These are phyloP conservation scores for Spinus pinus DNA, from an alignment of 2,797 vertebrate genomes.

Conservation along the genomic window DNA sequence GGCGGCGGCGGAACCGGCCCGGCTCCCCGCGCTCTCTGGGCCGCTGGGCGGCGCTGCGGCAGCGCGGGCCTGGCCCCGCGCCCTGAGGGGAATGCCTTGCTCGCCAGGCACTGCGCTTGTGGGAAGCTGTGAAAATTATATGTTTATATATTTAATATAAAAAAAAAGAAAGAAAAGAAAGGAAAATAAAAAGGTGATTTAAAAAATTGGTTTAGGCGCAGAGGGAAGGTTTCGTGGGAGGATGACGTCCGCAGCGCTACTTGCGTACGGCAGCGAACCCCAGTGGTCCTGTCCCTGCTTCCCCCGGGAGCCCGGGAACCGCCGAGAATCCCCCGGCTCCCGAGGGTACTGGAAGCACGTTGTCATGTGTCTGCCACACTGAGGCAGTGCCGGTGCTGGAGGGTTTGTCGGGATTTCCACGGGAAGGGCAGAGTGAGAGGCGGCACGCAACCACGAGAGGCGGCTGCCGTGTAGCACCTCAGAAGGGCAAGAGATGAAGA, in stretches of 20 bases:
- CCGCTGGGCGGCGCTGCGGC: constrained; percentile 4
- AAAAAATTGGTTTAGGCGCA: not conserved
- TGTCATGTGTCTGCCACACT: accelerated
- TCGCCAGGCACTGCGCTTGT: accelerated
- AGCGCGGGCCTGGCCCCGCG: not conserved
- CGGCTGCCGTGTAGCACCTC: accelerated
- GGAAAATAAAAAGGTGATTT: not conserved
- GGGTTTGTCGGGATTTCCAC: not conserved
- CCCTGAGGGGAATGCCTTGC: accelerated
- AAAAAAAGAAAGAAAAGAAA: not conserved
- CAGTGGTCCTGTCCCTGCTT: not conserved
- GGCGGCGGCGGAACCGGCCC: not conserved
- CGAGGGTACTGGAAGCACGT: not conserved
- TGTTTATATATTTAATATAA: accelerated
- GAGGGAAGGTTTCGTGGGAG: not conserved
- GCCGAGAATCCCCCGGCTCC: not conserved
- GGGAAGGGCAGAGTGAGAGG: not conserved
- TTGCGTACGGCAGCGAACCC: not conserved
- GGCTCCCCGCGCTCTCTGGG: not conserved
- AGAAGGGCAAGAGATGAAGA: not conserved
- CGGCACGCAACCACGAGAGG: not conserved
- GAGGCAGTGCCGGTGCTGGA: not conserved
- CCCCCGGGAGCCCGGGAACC: not conserved
- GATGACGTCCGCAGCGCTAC: not conserved
- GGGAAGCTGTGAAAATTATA: not conserved